phyloP scores from a whole-genome alignment of 2,113 vertebrate species.

The Myotis yumanensis region DNA sequence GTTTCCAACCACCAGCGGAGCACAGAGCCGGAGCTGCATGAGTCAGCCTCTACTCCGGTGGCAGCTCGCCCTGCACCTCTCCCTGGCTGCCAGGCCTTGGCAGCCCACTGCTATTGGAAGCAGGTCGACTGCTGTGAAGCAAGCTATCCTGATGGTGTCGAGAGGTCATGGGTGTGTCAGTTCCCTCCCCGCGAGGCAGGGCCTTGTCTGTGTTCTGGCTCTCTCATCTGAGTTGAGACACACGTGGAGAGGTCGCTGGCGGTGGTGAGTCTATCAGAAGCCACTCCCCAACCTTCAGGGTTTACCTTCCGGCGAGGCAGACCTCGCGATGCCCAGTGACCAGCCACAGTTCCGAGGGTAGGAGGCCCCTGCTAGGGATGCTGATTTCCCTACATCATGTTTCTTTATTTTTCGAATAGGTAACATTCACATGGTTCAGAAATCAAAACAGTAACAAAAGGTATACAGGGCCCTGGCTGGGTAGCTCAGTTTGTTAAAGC shows the following conservation, averaged over 20 bases:
- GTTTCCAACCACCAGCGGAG: background rate
- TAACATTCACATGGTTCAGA: constrained; percentile 25
- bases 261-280: background rate
- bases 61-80: background rate
- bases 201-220: constrained; percentile 10
- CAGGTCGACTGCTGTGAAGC: background rate
- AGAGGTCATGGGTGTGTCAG: constrained; percentile 22
- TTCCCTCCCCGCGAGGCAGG: background rate
- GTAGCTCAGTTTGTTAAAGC: background rate
- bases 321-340: background rate
- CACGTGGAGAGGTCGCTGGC: background rate
- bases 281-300: background rate
- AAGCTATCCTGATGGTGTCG: background rate
- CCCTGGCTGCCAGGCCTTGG: background rate
- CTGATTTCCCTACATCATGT: background rate
- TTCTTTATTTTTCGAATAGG: background rate
- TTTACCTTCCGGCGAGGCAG: background rate
- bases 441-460: constrained; percentile 15
- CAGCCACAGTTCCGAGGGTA: background rate
- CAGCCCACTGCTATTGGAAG: background rate
- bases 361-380: background rate
- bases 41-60: background rate
- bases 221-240: background rate
- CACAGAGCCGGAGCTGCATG: background rate
- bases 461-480: background rate